Percentiles rank a stretch among this genome's conserved stretches.
Evolutionary conservation across 2,113 vertebrate species (phyloP).

Genomic region (Oncorhynchus nerka): DNA sequence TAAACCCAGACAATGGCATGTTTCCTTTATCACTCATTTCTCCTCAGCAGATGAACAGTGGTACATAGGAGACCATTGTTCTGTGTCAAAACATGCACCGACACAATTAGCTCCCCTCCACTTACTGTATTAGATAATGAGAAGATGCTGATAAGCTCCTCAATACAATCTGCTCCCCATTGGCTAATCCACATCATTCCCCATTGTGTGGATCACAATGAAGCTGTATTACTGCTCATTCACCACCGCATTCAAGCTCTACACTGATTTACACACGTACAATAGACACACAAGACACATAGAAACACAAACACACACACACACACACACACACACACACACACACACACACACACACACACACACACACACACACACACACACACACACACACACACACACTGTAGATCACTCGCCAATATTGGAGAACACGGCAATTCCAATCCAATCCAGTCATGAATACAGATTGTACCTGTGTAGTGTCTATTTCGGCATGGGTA

Average conservation of each 20-base stretch:
- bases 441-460: too few relatives aligned
- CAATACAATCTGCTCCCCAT: slow-evolving; percentile 56
- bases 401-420: slow-evolving; percentile 52
- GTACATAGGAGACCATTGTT: slow-evolving; percentile 56
- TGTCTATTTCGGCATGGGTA: slow-evolving; percentile 20
- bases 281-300: too few relatives aligned
- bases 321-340: too few relatives aligned
- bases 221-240: slow-evolving; percentile 64
- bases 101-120: slow-evolving; percentile 48
- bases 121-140: slow-evolving; percentile 68
- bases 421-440: slow-evolving; percentile 44
- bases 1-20: slow-evolving; percentile 65
- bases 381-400: not conserved
- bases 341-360: too few relatives aligned
- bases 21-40: slow-evolving; percentile 54
- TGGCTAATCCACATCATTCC: slow-evolving; percentile 62
- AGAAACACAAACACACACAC: too few relatives aligned
- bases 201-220: slow-evolving; percentile 67
- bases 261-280: slow-evolving; percentile 46
- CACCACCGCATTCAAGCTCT: slow-evolving; percentile 23
- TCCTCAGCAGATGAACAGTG: slow-evolving; percentile 50
- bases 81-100: slow-evolving; percentile 45
- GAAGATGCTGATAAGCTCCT: slow-evolving; percentile 68
- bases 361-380: not conserved
- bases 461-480: slow-evolving; percentile 33